These are phyloP conservation scores for Caradrina kadenii DNA, from an alignment of 2,888 invertebrate species.

Conservation along the genomic window DNA sequence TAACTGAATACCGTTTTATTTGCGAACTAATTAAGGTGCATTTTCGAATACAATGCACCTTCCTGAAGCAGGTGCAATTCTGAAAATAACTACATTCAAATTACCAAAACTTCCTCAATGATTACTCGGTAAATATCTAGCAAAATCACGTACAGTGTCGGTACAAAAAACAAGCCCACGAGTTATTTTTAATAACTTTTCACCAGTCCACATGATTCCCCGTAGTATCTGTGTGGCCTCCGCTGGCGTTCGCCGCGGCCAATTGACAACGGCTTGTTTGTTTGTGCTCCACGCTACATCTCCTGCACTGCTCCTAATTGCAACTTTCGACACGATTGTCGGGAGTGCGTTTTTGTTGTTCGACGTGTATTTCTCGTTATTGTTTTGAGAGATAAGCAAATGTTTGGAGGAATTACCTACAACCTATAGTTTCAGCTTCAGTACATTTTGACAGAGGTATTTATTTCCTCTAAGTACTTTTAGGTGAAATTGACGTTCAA, in stretches of 20 bases:
- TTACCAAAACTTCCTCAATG: not conserved
- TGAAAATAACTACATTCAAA: constrained; percentile 1
- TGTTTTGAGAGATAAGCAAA: constrained; percentile 8
- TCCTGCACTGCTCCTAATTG: constrained; percentile 79
- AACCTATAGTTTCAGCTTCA: not conserved
- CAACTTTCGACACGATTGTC: constrained; percentile 74
- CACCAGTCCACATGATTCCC: constrained; percentile 66
- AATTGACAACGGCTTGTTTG: constrained; percentile 78
- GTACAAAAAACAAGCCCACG: not conserved
- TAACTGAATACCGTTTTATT: not conserved
- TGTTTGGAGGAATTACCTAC: not conserved
- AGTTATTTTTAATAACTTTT: constrained; percentile 50
- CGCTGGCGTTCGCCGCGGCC: constrained; percentile 77
- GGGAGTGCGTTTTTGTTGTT: constrained; percentile 38
- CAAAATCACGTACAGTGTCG: constrained; percentile 19
- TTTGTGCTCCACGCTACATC: constrained; percentile 73
- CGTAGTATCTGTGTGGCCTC: constrained; percentile 80
- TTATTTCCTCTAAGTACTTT: too few relatives aligned
- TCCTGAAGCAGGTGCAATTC: not conserved
- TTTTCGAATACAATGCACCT: not conserved
- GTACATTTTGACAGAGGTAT: too few relatives aligned
- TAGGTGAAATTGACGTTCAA: not conserved
- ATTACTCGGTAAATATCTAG: not conserved
- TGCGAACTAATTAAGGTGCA: not conserved
- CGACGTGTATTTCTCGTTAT: constrained; percentile 23